Base-by-base conservation (phyloP, 2,888 invertebrate species). In the Choristoneura rosaceana region DNA sequence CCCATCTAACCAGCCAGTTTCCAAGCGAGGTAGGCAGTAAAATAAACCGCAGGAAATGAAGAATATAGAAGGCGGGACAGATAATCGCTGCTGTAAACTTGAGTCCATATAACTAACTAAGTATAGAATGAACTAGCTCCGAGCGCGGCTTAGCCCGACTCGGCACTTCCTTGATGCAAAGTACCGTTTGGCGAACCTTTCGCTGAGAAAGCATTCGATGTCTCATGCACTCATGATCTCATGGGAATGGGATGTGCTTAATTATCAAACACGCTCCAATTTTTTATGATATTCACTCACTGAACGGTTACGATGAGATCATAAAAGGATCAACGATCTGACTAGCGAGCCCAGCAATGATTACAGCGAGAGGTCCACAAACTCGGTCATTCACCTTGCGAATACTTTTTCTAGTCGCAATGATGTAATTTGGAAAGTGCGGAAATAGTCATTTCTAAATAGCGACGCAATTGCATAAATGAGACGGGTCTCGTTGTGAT, bases 351-450 rank as follows among this genome's bases (percentile, higher is more conserved):
- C 88, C 79, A 88, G 85, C 87, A 86, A 86, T 91, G 90, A 90
- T 88, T 88, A 86, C 83, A 83, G 82, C 84, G 82, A 55, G 83
- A 84, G 85, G 81, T 81, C 83, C 84, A 80, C 83, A 81, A 78
- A 82, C 77, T 74, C 84, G 92, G 91, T 81, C 93, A 84, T 90
- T 91, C 83, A 93, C 88, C 93, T 86, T 86, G 84, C 86, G 78
- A 84, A 78, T 77, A 81, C 77, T 88, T 87, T 85, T 86, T 89
- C 83, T 82, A 86, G 82, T 84, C 80, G 78, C 84, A 84, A 83
- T 93, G 90, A 93, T 87, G 92, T 89, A 93, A 93, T 82, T 87
- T 91, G 87, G 93, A 93, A 93, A 93, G 93, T 91, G 87, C 91
- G 92, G 93, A 93, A 92, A 93, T 86, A 79, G 84, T 83, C 81